Percentiles rank a stretch among this genome's conserved stretches.
phyloP scores from a whole-genome alignment of 1,140 invertebrate genomes.

The Sarcophaga bullata region DNA sequence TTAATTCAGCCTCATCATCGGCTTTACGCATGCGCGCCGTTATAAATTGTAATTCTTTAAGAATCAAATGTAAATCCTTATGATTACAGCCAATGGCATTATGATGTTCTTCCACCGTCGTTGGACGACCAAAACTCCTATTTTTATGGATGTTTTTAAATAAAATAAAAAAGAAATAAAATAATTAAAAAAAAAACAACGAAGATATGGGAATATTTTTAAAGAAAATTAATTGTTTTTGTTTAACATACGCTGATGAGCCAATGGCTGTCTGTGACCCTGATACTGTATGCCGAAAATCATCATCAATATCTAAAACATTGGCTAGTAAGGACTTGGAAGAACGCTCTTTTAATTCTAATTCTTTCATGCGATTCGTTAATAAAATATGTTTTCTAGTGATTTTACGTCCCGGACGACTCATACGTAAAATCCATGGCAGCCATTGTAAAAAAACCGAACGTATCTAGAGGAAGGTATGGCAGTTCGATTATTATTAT shows the following conservation, averaged over 20 bases:
- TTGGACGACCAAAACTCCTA: constrained; percentile 70
- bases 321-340: constrained; percentile 94
- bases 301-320: constrained; percentile 93
- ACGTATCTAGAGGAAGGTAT: constrained; percentile 76
- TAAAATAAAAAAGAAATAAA: constrained; percentile 9
- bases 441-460: constrained; percentile 95
- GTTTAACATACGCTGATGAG: constrained; percentile 62
- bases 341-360: constrained; percentile 91
- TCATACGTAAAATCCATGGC: constrained; percentile 94
- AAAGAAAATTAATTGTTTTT: not conserved
- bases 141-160: not conserved
- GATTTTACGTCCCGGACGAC: constrained; percentile 92
- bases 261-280: constrained; percentile 68
- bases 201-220: not conserved
- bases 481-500: not conserved
- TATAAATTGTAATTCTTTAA: constrained; percentile 94
- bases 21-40: constrained; percentile 89
- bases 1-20: constrained; percentile 89
- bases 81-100: constrained; percentile 69
- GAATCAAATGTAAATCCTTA: constrained; percentile 83
- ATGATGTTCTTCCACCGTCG: constrained; percentile 72
- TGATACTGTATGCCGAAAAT: constrained; percentile 77
- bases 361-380: constrained; percentile 87
- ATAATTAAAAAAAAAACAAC: not conserved
- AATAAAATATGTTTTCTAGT: constrained; percentile 89